A percentile compares a stretch with the other conserved stretches of the same genome.
Evolutionary conservation across 2,113 vertebrate genomes (phyloP).

Genomic region (Charadrius vociferus): DNA sequence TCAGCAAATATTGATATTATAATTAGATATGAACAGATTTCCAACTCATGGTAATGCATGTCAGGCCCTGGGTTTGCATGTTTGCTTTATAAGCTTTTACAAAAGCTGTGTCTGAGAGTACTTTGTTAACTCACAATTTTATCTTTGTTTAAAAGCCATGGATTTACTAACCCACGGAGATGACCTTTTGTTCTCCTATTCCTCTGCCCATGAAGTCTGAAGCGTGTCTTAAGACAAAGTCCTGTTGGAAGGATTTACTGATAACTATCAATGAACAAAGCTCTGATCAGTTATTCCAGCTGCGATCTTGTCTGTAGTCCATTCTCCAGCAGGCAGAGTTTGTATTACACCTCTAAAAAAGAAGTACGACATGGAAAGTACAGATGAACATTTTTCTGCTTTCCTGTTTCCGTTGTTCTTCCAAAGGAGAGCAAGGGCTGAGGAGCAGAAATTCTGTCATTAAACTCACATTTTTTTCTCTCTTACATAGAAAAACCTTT

Average conservation of each 20-base stretch:
- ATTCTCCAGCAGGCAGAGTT: neutral
- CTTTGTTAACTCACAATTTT: neutral
- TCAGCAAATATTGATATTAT: slow-evolving; percentile 9
- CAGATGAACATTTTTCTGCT: neutral
- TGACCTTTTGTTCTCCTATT: neutral
- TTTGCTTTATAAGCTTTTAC: neutral
- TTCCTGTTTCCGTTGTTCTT: neutral
- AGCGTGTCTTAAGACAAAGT: neutral
- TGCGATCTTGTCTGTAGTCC: neutral
- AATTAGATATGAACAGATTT: neutral
- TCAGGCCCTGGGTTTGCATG: neutral
- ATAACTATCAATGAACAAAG: neutral
- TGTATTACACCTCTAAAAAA: neutral
- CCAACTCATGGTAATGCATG: neutral
- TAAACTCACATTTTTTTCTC: neutral
- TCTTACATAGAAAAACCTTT: neutral
- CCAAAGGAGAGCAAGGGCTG: neutral
- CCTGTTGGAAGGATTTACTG: neutral
- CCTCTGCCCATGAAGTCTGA: neutral
- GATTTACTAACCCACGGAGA: neutral
- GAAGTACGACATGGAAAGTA: neutral
- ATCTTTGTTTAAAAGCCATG: neutral
- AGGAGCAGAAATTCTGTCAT: neutral
- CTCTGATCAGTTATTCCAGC: neutral
- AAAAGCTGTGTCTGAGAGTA: neutral